Base-by-base conservation (phyloP, 2,888 invertebrate species). In the Pyrocoelia pectoralis region DNA sequence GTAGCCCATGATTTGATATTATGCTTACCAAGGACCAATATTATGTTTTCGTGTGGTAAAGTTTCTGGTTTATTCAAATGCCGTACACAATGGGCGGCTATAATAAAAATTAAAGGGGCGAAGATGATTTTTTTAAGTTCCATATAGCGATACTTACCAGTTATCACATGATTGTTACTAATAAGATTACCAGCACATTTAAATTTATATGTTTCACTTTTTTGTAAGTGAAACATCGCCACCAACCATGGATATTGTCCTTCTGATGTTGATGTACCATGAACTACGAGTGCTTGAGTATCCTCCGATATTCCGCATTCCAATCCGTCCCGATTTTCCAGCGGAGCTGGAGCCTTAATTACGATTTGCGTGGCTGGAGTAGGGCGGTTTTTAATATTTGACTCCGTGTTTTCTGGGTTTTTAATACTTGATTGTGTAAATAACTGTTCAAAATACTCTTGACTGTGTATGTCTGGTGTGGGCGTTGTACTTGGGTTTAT, bases 191-290 rank as follows among this genome's bases (percentile, higher is more conserved):
- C 80, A 19, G 79, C 79, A 60, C 82, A 82, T 56, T 74, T 78
- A 62, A 80, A 81, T 40, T 73, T 76, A 38, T 79, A 68, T 24
- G 77, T 77, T 29, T 12, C 75, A 72, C 14, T 75, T 76, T 49
- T 74, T n/a, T 71, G 69, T 19, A 76, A 75, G 9, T 69, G 68
- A 60, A 80, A 81, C 29, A 81, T 70, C 0, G 81, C 81, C 1
- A 74, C 77, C 52, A 81, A 67, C 81, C 81, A 81, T 4, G 81
- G 81, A 62, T 76, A 79, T 5, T 79, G 78, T 0, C 80, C 80
- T 56, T 74, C 66, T n/a, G 58, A 14, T 8, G 58, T 58, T 15
- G 52, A 43, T n/a, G 13, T 17, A 14, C 51, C 58, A 17, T 58
- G 58, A 2, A 58, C 58, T n/a, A 58, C 3, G 6, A 58, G 19